A percentile compares a stretch with the other conserved stretches of the same genome.
Conservation (phyloP, 2,113 vertebrate species). For the Phrynocephalus versicolor region DNA sequence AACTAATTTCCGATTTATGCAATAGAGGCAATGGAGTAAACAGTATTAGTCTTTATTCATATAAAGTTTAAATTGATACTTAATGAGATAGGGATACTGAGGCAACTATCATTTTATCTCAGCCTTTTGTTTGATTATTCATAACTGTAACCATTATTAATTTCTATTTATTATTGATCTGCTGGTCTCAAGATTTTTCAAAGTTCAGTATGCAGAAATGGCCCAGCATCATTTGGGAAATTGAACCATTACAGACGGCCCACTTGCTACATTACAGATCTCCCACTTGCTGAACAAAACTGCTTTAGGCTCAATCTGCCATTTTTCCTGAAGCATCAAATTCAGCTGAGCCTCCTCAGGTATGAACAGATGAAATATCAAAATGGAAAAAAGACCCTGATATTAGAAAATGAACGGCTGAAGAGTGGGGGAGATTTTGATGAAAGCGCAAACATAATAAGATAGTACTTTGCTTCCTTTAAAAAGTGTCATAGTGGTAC, state of each 20-base stretch:
- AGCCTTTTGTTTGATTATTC: background rate
- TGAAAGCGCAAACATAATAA: background rate
- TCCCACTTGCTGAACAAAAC: conserved; percentile 20
- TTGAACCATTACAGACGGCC: conserved; percentile 17
- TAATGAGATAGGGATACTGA: no score
- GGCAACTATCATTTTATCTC: no score
- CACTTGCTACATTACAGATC: background rate
- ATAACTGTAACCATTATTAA: background rate
- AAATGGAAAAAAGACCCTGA: background rate
- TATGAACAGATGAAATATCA: conserved; percentile 25
- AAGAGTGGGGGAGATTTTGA: background rate
- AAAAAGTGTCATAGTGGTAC: background rate
- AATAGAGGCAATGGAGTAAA: no score
- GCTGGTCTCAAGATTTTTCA: background rate
- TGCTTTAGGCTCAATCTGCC: background rate
- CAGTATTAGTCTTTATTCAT: no score
- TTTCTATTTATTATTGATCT: accelerated
- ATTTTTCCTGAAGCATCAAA: background rate
- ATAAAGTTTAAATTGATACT: no score
- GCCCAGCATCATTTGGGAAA: conserved; percentile 14
- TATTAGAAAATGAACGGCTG: conserved; percentile 14
- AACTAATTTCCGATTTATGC: no score
- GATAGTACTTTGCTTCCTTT: background rate
- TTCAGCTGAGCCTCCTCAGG: background rate
- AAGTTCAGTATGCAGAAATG: conserved; percentile 10